Evolutionary conservation across 2,888 invertebrate species (phyloP).

Genomic region (Nysson spinosus): DNA sequence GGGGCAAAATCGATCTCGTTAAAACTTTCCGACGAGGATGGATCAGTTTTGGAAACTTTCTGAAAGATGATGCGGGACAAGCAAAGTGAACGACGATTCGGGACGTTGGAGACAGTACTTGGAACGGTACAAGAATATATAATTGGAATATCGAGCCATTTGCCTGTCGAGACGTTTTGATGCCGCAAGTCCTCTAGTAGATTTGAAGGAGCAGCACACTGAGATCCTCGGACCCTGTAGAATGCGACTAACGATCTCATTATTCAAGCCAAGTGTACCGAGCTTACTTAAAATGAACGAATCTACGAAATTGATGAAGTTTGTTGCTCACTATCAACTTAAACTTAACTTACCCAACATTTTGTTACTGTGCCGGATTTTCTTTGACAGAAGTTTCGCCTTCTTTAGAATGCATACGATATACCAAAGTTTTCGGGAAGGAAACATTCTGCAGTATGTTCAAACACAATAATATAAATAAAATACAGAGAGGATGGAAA

Average conservation of each 20-base stretch:
- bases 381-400: conserved; percentile 15
- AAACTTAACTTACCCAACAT: conserved; percentile 29
- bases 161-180: conserved; percentile 15
- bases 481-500: no score
- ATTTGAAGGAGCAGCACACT: conserved; percentile 17
- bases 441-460: conserved; percentile 12
- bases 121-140: conserved; percentile 32
- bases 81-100: conserved; percentile 34
- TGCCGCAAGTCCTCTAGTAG: conserved; percentile 2
- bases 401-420: conserved; percentile 25
- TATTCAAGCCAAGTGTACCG: conserved; percentile 6
- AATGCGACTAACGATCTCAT: conserved; percentile 34
- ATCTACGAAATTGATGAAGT: conserved; percentile 9
- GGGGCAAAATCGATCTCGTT: conserved; percentile 66
- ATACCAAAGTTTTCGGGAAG: conserved; percentile 28
- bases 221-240: conserved; percentile 6
- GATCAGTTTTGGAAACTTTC: conserved; percentile 62
- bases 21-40: conserved; percentile 61
- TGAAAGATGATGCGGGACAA: conserved; percentile 36
- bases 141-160: conserved; percentile 38
- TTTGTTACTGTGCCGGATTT: conserved; percentile 15
- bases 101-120: conserved; percentile 4
- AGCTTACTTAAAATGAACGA: conserved; percentile 14
- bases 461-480: no score
- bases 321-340: conserved; percentile 9